These are phyloP conservation scores for Corydoras sp. DNA, from an alignment of 2,113 vertebrate species.

Conservation along the genomic window DNA sequence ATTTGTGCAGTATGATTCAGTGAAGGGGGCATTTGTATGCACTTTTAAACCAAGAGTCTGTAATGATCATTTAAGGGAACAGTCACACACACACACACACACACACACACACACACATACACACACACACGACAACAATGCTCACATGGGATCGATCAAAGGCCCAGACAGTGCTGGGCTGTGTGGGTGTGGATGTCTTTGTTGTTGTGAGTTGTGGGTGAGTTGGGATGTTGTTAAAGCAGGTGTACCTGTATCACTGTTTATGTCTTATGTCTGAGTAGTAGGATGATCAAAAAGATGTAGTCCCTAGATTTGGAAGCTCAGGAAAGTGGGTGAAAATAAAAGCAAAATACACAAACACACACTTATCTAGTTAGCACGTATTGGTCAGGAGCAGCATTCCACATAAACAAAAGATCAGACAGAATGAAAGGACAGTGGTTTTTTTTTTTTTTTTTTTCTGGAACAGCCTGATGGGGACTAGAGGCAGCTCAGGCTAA, in stretches of 20 bases:
- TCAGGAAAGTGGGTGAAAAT: conserved; percentile 3
- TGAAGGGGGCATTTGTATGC: conserved; percentile 1
- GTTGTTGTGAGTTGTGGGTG: conserved; percentile 18
- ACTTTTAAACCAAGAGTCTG: neutral
- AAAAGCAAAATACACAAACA: conserved; percentile 5
- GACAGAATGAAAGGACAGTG: conserved; percentile 16
- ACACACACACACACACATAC: no score
- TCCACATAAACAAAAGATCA: conserved; percentile 26
- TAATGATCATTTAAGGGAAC: conserved; percentile 24
- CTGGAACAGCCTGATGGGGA: conserved; percentile 18
- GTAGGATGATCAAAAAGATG: conserved; percentile 15
- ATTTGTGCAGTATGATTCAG: conserved; percentile 18
- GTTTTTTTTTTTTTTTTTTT: conserved; percentile 30
- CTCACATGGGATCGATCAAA: conserved; percentile 21
- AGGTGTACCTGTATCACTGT: conserved; percentile 34
- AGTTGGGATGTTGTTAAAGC: conserved; percentile 18
- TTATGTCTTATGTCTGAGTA: conserved; percentile 4
- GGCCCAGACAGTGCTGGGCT: conserved; percentile 18
- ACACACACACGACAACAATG: no score
- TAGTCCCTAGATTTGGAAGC: conserved; percentile 25
- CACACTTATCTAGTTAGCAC: conserved; percentile 7
- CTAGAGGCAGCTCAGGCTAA: neutral
- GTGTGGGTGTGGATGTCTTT: conserved; percentile 23
- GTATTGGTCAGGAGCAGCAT: conserved; percentile 28
- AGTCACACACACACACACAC: no score